phyloP scores from a whole-genome alignment of 92 coral and sea anemone genomes.

The Micromussa lordhowensis region DNA sequence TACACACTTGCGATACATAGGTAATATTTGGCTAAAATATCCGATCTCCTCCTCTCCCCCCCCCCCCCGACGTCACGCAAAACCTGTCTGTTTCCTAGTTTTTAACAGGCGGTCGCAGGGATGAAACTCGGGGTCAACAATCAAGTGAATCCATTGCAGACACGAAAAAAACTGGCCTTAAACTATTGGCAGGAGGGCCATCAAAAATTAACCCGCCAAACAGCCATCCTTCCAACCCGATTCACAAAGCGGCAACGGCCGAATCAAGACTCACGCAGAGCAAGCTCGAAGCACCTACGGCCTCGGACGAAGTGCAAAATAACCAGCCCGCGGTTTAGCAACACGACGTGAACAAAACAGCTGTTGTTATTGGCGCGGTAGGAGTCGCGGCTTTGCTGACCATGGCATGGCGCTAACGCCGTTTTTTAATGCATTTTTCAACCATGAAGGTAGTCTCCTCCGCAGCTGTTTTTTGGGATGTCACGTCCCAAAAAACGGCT shows the following conservation, averaged over 20 bases:
- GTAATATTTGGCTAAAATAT: too few species aligned
- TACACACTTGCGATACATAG: too few species aligned
- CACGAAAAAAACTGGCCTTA: background rate
- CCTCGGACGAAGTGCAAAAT: background rate
- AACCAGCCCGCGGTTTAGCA: too few species aligned
- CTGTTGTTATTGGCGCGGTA: background rate
- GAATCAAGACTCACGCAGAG: background rate
- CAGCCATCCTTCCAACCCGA: background rate
- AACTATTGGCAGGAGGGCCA: background rate
- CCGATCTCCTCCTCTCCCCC: too few species aligned
- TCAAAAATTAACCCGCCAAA: background rate
- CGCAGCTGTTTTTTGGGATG: too few species aligned
- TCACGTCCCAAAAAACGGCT: too few species aligned
- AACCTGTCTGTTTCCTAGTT: too few species aligned
- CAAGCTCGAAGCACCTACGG: background rate
- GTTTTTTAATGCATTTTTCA: background rate
- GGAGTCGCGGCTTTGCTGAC: background rate
- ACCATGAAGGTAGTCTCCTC: background rate
- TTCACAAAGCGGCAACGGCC: background rate
- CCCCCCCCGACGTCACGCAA: too few species aligned
- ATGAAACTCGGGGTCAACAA: slow-evolving; percentile 20
- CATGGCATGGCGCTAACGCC: background rate
- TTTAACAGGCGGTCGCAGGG: background rate
- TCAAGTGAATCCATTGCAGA: background rate
- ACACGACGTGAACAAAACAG: background rate